Percentiles rank a stretch among this genome's conserved stretches.
phyloP scores from a whole-genome alignment of 2,888 invertebrate species.

The Synergus umbraculus region DNA sequence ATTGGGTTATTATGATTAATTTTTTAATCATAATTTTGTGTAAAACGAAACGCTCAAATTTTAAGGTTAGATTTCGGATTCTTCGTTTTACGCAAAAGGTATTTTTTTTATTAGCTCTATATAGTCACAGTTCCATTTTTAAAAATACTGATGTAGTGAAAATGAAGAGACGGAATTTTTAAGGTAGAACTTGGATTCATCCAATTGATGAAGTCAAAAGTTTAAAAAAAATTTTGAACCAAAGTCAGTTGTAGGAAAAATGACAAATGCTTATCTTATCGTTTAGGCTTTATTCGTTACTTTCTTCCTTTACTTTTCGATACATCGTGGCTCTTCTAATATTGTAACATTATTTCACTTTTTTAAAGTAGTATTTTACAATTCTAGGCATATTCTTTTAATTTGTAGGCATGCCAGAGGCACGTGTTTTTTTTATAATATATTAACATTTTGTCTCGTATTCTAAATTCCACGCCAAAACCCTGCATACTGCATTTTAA shows the following conservation, averaged over 20 bases:
- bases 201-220: no score
- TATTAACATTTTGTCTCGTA: background rate
- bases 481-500: background rate
- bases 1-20: background rate
- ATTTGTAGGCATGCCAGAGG: constrained; percentile 20
- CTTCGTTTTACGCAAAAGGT: no score
- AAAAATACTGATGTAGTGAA: no score
- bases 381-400: constrained; percentile 22
- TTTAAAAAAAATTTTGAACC: background rate
- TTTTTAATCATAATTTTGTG: no score
- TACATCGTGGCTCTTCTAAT: constrained; percentile 21
- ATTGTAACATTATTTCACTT: background rate
- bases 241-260: background rate
- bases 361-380: background rate
- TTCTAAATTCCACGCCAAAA: background rate
- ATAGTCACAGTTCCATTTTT: no score
- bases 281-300: constrained; percentile 23
- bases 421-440: background rate
- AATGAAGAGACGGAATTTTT: no score
- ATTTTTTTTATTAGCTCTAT: no score
- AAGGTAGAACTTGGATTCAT: no score
- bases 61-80: no score
- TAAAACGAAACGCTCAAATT: no score
- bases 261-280: background rate
- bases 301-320: constrained; percentile 4